phyloP scores from a whole-genome alignment of 2,113 vertebrate genomes.

The Sceloporus tristichus region DNA sequence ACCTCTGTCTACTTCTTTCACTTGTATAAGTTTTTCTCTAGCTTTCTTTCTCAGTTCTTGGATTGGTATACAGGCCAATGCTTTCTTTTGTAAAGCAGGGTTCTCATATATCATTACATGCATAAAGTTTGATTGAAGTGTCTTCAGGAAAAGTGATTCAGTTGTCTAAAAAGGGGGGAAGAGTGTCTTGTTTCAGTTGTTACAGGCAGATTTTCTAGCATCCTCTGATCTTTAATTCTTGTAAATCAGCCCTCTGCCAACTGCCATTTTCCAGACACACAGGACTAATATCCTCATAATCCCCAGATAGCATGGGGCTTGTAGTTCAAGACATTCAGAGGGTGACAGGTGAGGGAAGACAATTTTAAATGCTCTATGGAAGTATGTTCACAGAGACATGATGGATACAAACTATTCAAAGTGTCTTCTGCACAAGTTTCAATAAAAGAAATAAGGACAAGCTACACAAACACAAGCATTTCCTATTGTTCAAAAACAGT shows the following conservation, averaged over 20 bases:
- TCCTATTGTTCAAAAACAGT: not conserved
- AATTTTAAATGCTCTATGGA: not conserved
- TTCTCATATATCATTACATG: constrained; percentile 90
- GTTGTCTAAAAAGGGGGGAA: constrained; percentile 69
- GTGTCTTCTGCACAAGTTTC: not conserved
- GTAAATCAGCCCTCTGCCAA: not conserved
- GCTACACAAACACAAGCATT: not conserved
- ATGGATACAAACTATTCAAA: not conserved
- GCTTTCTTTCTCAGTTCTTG: constrained; percentile 81
- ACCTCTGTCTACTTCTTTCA: constrained; percentile 87
- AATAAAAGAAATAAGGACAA: not conserved
- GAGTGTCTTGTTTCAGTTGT: constrained; percentile 1
- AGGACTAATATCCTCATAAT: not conserved
- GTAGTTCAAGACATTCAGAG: not conserved
- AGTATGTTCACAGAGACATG: not conserved
- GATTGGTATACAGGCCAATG: constrained; percentile 83
- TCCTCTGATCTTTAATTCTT: not conserved
- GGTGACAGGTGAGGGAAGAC: no score
- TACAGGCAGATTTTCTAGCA: constrained; percentile 53
- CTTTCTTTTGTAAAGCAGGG: constrained; percentile 86
- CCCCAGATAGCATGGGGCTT: not conserved
- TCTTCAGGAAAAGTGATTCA: constrained; percentile 82
- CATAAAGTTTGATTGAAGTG: constrained; percentile 87
- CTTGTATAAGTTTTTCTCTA: constrained; percentile 81
- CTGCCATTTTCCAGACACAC: not conserved